phyloP scores from a whole-genome alignment of 2,888 invertebrate species.

The Cantharis rustica region DNA sequence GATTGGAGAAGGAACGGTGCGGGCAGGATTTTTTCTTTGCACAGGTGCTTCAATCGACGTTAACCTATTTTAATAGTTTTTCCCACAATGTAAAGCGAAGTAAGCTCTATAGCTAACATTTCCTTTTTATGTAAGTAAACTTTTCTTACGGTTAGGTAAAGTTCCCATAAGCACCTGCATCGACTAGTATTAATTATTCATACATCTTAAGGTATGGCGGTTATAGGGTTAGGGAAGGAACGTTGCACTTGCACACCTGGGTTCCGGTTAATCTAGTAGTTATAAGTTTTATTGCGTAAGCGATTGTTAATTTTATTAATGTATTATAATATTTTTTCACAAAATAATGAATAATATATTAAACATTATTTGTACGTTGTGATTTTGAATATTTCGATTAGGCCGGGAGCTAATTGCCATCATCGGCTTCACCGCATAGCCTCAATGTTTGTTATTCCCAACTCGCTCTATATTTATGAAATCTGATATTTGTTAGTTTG shows the following conservation, averaged over 20 bases:
- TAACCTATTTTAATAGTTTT: slow-evolving; percentile 7
- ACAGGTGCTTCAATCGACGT: slow-evolving; percentile 14
- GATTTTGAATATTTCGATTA: neutral
- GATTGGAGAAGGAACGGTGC: neutral
- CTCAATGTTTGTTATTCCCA: slow-evolving; percentile 46
- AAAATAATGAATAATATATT: neutral
- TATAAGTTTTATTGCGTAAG: neutral
- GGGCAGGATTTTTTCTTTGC: neutral
- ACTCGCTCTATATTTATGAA: slow-evolving; percentile 42
- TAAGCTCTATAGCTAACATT: slow-evolving; percentile 10
- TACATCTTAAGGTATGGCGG: slow-evolving; percentile 3
- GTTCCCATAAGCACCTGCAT: slow-evolving; percentile 30
- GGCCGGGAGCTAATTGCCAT: neutral
- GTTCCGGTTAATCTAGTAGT: slow-evolving; percentile 20
- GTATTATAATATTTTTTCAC: neutral
- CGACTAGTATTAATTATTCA: slow-evolving; percentile 25
- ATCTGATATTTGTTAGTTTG: slow-evolving; percentile 48
- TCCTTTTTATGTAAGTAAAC: slow-evolving; percentile 12
- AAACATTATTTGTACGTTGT: neutral
- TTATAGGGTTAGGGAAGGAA: slow-evolving; percentile 11
- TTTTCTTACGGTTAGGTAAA: slow-evolving; percentile 5
- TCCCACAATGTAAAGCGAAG: slow-evolving; percentile 17
- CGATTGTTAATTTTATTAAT: neutral
- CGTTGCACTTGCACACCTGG: slow-evolving; percentile 26
- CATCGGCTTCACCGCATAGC: slow-evolving; percentile 31